phyloP scores from a whole-genome alignment of 1,140 invertebrate species.

The Ceratina calcarata region DNA sequence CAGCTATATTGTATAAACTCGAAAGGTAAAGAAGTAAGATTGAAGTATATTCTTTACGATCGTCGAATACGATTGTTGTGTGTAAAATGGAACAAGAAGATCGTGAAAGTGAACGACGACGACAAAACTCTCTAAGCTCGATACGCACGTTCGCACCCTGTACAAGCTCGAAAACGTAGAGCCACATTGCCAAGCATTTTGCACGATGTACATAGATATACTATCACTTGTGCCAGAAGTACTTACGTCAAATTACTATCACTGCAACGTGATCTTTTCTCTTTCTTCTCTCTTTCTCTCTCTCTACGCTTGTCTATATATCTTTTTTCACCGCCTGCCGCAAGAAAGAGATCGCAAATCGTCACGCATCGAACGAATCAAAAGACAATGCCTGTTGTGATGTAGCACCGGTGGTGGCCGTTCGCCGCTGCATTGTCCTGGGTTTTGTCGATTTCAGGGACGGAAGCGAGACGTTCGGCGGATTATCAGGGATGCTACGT shows the following conservation, averaged over 20 bases:
- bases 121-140: constrained; percentile 50
- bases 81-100: constrained; percentile 4
- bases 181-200: constrained; percentile 73
- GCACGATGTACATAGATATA: constrained; percentile 61
- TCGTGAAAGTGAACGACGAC: constrained; percentile 49
- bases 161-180: constrained; percentile 22
- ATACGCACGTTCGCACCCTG: constrained; percentile 52
- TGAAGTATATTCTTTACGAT: constrained; percentile 9
- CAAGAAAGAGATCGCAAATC: constrained; percentile 41
- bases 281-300: background rate
- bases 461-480: constrained; percentile 75
- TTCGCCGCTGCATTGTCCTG: constrained; percentile 73
- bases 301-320: constrained; percentile 27
- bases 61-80: background rate
- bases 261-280: constrained; percentile 58
- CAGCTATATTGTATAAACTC: background rate
- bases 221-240: too few relatives aligned
- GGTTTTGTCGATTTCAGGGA: constrained; percentile 80
- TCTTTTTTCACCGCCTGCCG: constrained; percentile 19
- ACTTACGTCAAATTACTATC: constrained; percentile 66
- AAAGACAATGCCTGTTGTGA: constrained; percentile 23
- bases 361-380: constrained; percentile 35
- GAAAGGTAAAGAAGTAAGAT: constrained; percentile 21
- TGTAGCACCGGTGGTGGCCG: constrained; percentile 16
- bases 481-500: constrained; percentile 78